Evolutionary conservation across 2,797 vertebrate species (phyloP), one percentile per base, ranked within the genome.

Genomic region (Anisognathus igniventris): DNA sequence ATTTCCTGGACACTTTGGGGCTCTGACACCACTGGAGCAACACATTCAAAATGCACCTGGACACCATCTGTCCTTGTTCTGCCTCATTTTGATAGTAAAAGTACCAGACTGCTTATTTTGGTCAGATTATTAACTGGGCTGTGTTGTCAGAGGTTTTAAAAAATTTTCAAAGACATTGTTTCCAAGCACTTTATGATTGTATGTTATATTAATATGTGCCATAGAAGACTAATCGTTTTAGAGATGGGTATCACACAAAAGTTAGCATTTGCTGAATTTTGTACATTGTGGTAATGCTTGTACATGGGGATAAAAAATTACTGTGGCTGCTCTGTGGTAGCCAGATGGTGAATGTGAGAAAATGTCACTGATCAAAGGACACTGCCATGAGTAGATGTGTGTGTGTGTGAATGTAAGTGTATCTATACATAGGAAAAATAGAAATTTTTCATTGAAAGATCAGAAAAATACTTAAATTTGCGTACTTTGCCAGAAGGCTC

Each of bases 41-140:
- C 5, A 9, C 47, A 76, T 58, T 90, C 27, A 88, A 76, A 94
- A 70, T 54, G 86, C 86, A 82, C 50, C 86, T 62, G 82, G 51
- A 20, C 40, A 35, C 42, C 60, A 47, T 24, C 82, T 93, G 82
- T 33, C 30, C 72, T 62, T 86, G 8, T 70, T 82, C 86, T 88
- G 35, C 54, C 60, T 93, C 54, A 85, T 88, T 91, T 82, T 0
- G 2, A 50, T 50, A 82, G 12, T 42, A 76, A 24, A 76, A 76
- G 6, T 33, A 70, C 11, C 35, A 58, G 37, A n/a, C 30, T 75
- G 51, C 24, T 68, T 90, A 42, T 73, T 88, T 79, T 66, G 67
- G 60, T 78, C 33, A 37, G 54, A n/a, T 47, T 75, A 24, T n/a
- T 47, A 13, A 73, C 61, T 77, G 54, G 27, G 31, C 31, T 2